phyloP scores from a whole-genome alignment of 2,113 vertebrate genomes.

The Anseranas semipalmata region DNA sequence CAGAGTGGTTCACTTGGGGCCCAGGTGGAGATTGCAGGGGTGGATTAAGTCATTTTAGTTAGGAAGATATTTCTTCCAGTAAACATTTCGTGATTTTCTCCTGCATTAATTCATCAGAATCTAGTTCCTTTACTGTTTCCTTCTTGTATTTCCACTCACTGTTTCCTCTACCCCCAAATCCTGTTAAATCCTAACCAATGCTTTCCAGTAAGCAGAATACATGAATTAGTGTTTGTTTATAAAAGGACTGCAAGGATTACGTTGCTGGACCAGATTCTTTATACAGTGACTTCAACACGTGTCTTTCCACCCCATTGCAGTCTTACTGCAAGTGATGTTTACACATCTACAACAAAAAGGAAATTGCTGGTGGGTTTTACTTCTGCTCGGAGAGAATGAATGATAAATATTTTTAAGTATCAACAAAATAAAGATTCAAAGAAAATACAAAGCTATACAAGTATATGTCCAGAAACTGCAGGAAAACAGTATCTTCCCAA shows the following conservation, averaged over 20 bases:
- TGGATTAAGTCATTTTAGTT: not conserved
- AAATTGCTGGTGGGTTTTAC: not conserved
- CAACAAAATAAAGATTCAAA: not conserved
- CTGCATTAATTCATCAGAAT: not conserved
- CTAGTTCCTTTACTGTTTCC: not conserved
- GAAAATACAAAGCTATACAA: not conserved
- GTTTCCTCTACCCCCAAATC: not conserved
- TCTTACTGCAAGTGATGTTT: slow-evolving; percentile 10
- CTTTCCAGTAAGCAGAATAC: not conserved
- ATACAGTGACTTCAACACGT: slow-evolving; percentile 29
- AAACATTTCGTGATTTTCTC: not conserved
- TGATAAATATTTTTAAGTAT: not conserved
- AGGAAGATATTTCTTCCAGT: not conserved
- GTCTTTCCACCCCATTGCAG: slow-evolving; percentile 4
- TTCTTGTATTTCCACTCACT: not conserved
- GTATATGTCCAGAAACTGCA: not conserved
- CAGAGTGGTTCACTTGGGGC: not conserved
- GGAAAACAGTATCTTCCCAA: not conserved
- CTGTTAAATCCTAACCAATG: not conserved
- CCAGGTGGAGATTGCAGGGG: not conserved
- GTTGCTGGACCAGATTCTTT: slow-evolving; percentile 15
- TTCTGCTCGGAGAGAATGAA: not conserved
- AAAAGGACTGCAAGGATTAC: not conserved
- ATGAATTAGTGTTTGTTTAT: slow-evolving; percentile 9
- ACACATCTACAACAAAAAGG: not conserved